Conservation (phyloP, 2,797 vertebrate genomes). For the Mycteria americana region DNA sequence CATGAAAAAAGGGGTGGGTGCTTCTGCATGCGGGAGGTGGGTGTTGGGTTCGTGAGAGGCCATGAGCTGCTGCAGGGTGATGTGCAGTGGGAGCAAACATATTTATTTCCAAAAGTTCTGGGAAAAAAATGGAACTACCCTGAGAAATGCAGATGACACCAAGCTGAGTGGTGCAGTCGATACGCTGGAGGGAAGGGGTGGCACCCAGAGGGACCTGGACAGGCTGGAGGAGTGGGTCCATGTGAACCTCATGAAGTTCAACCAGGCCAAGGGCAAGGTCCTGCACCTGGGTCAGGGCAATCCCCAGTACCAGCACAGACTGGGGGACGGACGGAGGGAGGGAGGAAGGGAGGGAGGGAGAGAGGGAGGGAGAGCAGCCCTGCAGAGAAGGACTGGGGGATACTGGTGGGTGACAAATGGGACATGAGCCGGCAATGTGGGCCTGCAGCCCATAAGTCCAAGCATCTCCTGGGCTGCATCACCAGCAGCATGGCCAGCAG, state of each 20-base stretch:
- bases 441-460: not conserved
- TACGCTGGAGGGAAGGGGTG: not conserved
- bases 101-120: not conserved
- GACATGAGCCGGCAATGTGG: rapidly evolving
- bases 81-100: not conserved
- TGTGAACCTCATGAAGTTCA: not conserved
- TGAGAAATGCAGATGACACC: not conserved
- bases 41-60: not conserved
- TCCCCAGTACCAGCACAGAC: not conserved
- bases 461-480: not conserved
- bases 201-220: not conserved
- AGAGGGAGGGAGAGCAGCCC: not conserved
- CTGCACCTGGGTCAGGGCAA: not conserved
- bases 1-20: not conserved
- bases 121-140: not conserved
- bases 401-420: not conserved
- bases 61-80: not conserved
- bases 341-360: not conserved
- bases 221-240: not conserved
- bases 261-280: not conserved
- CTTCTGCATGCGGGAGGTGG: not conserved
- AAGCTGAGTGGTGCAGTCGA: not conserved
- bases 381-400: not conserved
- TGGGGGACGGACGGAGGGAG: not conserved
- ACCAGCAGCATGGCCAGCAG: not conserved